phyloP scores from a whole-genome alignment of 1,140 invertebrate genomes.

The Cherax quadricarinatus region DNA sequence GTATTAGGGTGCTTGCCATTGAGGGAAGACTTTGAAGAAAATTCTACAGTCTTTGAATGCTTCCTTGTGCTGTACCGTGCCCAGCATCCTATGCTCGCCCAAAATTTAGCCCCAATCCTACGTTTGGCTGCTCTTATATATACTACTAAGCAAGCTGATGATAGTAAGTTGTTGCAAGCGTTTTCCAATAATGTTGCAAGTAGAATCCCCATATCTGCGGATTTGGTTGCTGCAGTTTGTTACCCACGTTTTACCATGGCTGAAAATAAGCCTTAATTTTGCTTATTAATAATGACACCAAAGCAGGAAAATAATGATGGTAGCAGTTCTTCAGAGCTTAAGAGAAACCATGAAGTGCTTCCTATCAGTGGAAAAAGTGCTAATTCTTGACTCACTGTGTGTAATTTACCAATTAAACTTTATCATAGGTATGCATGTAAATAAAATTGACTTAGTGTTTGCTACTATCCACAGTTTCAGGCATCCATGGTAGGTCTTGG shows the following conservation, averaged over 20 bases:
- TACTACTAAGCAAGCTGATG: constrained; percentile 76
- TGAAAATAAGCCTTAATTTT: neutral
- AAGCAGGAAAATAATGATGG: neutral
- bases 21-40: constrained; percentile 86
- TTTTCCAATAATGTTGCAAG: neutral
- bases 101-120: constrained; percentile 79
- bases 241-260: neutral
- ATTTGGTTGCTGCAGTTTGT: too few relatives aligned
- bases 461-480: too few relatives aligned
- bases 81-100: constrained; percentile 79
- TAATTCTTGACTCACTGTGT: too few relatives aligned
- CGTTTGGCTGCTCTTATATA: constrained; percentile 79
- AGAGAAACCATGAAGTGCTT: too few relatives aligned
- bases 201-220: too few relatives aligned
- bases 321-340: too few relatives aligned
- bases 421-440: too few relatives aligned
- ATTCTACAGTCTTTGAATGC: constrained; percentile 83
- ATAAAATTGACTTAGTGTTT: too few relatives aligned
- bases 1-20: constrained; percentile 85
- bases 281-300: neutral
- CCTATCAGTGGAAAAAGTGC: too few relatives aligned
- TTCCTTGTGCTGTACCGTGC: constrained; percentile 82
- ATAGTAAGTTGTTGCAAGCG: constrained; percentile 34
- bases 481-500: too few relatives aligned
- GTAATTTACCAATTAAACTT: too few relatives aligned